These are phyloP conservation scores for Machimus rusticus DNA, from an alignment of 2,888 invertebrate genomes.

Conservation along the genomic window DNA sequence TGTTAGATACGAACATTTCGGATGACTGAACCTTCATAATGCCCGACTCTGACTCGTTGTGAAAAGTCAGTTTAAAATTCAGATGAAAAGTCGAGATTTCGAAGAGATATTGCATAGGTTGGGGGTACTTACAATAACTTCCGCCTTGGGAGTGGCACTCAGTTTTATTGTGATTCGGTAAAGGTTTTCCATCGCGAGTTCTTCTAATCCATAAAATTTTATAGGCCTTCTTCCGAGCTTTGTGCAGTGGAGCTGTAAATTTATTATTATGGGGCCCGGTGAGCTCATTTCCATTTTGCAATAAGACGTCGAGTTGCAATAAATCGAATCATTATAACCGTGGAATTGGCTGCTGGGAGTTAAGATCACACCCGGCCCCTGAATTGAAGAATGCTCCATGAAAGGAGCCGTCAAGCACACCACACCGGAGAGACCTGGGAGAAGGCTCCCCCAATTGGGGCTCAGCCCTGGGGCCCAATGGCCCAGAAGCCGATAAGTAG, in stretches of 20 bases:
- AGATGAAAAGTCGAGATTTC: neutral
- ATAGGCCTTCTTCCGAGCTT: neutral
- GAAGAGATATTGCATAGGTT: neutral
- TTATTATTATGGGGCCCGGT: neutral
- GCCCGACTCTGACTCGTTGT: neutral
- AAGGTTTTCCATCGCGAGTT: neutral
- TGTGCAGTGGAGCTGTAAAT: neutral
- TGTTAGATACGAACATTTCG: neutral
- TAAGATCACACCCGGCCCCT: neutral
- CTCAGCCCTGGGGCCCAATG: neutral
- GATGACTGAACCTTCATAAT: neutral
- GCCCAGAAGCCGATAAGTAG: constrained; percentile 25
- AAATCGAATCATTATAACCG: constrained; percentile 10
- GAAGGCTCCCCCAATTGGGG: neutral
- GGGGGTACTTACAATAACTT: neutral
- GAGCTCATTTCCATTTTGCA: constrained; percentile 18
- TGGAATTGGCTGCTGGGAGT: neutral
- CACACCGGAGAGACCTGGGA: neutral
- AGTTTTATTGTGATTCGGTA: neutral
- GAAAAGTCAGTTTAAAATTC: neutral
- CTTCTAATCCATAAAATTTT: constrained; percentile 28
- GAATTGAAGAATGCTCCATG: neutral
- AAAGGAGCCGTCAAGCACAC: neutral
- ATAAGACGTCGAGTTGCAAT: constrained; percentile 20
- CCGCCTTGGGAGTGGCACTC: neutral